These are phyloP conservation scores for Conomelus anceps DNA, from an alignment of 2,888 invertebrate species.

Conservation along the genomic window DNA sequence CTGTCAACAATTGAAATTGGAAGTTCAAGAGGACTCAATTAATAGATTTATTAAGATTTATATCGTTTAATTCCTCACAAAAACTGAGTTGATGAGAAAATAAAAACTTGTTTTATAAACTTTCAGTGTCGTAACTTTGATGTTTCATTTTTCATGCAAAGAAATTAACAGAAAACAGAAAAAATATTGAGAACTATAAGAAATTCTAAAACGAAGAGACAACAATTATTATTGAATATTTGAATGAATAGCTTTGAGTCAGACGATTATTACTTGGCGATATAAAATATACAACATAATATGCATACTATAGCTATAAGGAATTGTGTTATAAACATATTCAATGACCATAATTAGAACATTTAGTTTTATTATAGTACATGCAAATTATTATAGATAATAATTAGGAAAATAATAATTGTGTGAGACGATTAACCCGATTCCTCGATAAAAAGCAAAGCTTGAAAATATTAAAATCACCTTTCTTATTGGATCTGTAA, in stretches of 20 bases:
- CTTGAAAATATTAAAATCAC: constrained; percentile 48
- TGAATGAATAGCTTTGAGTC: too few relatives aligned
- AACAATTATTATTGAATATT: too few relatives aligned
- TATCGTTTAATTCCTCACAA: background rate
- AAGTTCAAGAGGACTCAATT: too few relatives aligned
- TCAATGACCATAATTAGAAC: background rate
- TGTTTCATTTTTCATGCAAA: background rate
- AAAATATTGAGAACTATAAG: background rate
- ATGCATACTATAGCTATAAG: background rate
- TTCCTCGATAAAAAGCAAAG: background rate
- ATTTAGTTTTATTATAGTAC: background rate
- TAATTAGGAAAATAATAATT: background rate
- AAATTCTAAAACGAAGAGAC: background rate
- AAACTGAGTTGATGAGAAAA: background rate
- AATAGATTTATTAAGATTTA: background rate
- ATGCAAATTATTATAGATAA: background rate
- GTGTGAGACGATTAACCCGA: background rate
- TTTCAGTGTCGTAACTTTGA: background rate
- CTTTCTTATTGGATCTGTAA: constrained; percentile 78
- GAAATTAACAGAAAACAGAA: background rate
- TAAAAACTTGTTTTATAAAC: background rate
- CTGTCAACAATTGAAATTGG: too few relatives aligned
- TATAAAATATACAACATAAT: too few relatives aligned
- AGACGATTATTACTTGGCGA: too few relatives aligned
- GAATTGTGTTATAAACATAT: background rate